A percentile compares a stretch with the other conserved stretches of the same genome.
These are phyloP conservation scores for Aelia acuminata DNA, from an alignment of 2,888 invertebrate genomes.

Conservation along the genomic window DNA sequence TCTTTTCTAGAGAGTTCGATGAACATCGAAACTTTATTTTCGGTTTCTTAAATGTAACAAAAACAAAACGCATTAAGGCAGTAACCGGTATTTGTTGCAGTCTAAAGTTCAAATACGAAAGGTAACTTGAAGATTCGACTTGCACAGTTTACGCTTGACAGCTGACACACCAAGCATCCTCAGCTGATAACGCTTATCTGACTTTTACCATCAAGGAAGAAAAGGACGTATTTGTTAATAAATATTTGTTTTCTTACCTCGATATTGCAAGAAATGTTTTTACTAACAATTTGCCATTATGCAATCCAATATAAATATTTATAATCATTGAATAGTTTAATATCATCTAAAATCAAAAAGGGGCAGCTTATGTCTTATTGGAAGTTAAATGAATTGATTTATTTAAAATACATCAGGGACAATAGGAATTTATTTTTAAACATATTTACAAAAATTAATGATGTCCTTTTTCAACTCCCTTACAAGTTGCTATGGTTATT, in stretches of 20 bases:
- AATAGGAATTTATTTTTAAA: not conserved
- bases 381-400: not conserved
- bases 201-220: not conserved
- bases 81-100: conserved; percentile 21
- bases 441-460: not conserved
- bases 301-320: conserved; percentile 1
- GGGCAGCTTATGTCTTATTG: not conserved
- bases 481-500: conserved; percentile 28
- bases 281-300: conserved; percentile 8
- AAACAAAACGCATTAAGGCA: conserved; percentile 36
- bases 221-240: not conserved
- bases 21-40: conserved; percentile 38
- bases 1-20: conserved; percentile 9
- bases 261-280: conserved; percentile 26
- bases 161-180: not conserved
- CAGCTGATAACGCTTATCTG: conserved; percentile 40
- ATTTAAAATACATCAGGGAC: not conserved
- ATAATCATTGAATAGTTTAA: not conserved
- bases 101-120: conserved; percentile 40
- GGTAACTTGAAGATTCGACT: not conserved
- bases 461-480: not conserved
- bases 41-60: not conserved
- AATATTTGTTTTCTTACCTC: not conserved
- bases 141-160: conserved; percentile 18
- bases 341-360: conserved; percentile 6